phyloP scores from a whole-genome alignment of 2,888 invertebrate genomes.

The Apocheima hispidaria region DNA sequence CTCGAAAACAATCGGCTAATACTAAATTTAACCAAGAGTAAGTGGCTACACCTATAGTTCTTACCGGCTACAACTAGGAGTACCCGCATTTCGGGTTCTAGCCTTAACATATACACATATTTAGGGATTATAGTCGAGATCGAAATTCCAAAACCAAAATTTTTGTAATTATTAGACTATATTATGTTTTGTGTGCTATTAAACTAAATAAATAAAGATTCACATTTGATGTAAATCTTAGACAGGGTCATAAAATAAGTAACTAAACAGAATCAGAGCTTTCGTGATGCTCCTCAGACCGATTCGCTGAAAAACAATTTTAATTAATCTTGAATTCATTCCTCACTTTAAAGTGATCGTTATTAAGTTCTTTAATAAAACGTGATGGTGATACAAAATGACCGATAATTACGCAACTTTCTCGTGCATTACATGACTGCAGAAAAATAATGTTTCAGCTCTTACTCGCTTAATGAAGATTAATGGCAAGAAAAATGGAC shows the following conservation, averaged over 20 bases:
- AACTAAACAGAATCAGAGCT: background rate
- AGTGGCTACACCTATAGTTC: too few species aligned
- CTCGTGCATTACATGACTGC: slow-evolving; percentile 64
- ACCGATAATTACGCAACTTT: slow-evolving; percentile 77
- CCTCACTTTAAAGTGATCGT: slow-evolving; percentile 4
- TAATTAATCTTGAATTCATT: background rate
- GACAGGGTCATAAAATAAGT: background rate
- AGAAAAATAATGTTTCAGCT: slow-evolving; percentile 70
- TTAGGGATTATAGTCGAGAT: too few species aligned
- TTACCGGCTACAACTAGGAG: too few species aligned
- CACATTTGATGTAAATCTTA: background rate
- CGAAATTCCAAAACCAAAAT: too few species aligned
- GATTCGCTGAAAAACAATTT: background rate
- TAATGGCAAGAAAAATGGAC: slow-evolving; percentile 70
- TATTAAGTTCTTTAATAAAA: slow-evolving; percentile 36
- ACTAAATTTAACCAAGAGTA: too few species aligned
- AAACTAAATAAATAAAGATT: too few species aligned
- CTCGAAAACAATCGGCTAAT: too few species aligned
- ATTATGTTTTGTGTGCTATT: too few species aligned
- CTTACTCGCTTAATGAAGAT: slow-evolving; percentile 81
- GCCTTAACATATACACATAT: too few species aligned
- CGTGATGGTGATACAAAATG: slow-evolving; percentile 39
- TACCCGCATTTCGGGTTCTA: too few species aligned
- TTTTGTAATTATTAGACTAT: too few species aligned
- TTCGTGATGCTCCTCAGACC: background rate